phyloP scores from a whole-genome alignment of 2,888 invertebrate genomes.

The Drosophila barbarae region DNA sequence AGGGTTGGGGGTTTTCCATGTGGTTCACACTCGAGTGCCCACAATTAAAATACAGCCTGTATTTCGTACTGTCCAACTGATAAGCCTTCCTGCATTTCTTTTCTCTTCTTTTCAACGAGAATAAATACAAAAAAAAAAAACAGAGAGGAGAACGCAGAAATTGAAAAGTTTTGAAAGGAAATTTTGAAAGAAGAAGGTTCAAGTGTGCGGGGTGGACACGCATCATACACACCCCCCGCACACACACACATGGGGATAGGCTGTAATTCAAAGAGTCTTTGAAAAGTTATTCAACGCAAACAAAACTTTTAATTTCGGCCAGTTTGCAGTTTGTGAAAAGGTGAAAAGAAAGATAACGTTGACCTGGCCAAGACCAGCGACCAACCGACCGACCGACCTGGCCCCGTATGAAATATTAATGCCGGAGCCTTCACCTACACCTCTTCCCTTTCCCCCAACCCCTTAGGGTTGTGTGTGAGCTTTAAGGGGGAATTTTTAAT shows the following conservation, averaged over 20 bases:
- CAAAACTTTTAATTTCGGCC: constrained; percentile 67
- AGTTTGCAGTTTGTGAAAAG: constrained; percentile 64
- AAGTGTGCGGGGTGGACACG: constrained; percentile 22
- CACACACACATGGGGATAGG: constrained; percentile 26
- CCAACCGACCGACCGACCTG: constrained; percentile 26
- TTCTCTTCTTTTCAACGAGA: constrained; percentile 44
- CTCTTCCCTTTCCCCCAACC: neutral
- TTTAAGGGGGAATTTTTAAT: constrained; percentile 19
- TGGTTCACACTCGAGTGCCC: constrained; percentile 71
- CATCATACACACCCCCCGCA: constrained; percentile 9
- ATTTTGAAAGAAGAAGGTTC: constrained; percentile 50
- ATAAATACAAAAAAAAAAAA: constrained; percentile 27
- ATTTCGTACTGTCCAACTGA: constrained; percentile 62
- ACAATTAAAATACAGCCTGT: constrained; percentile 73
- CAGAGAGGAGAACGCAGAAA: constrained; percentile 38
- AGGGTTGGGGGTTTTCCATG: constrained; percentile 5
- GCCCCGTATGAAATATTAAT: constrained; percentile 64
- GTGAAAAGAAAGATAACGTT: constrained; percentile 52
- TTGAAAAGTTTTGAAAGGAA: constrained; percentile 67
- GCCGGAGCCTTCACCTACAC: constrained; percentile 43
- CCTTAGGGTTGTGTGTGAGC: neutral
- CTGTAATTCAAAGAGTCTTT: constrained; percentile 47
- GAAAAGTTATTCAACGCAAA: constrained; percentile 43
- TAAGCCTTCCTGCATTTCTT: constrained; percentile 72
- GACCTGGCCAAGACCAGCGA: constrained; percentile 34